phyloP scores from a whole-genome alignment of 2,888 invertebrate genomes.

The Agrilus biguttatus region DNA sequence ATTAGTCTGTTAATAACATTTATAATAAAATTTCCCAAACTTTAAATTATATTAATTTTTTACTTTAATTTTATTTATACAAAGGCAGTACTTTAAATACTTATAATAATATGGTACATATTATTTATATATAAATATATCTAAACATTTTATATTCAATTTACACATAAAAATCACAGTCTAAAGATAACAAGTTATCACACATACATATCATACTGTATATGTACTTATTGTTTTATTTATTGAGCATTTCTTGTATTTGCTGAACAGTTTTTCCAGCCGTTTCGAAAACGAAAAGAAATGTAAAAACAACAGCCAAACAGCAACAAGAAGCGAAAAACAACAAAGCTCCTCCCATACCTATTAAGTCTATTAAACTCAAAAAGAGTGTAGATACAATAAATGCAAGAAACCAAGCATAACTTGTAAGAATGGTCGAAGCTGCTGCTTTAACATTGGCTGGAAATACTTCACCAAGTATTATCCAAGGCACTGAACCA shows the following conservation, averaged over 20 bases:
- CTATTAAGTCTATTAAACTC: constrained; percentile 38
- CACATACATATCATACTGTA: neutral
- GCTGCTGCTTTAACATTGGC: constrained; percentile 60
- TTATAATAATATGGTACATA: too few species aligned
- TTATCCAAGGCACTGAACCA: constrained; percentile 65
- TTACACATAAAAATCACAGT: too few species aligned
- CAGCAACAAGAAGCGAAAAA: constrained; percentile 47
- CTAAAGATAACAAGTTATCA: too few species aligned
- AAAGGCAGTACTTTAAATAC: too few species aligned
- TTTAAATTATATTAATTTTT: too few species aligned
- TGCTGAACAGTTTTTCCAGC: constrained; percentile 9
- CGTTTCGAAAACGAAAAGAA: constrained; percentile 9
- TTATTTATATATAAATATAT: too few species aligned
- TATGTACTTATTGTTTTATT: too few species aligned
- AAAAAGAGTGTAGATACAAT: constrained; percentile 56
- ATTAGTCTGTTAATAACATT: too few species aligned
- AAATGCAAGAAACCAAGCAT: constrained; percentile 61
- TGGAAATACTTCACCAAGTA: constrained; percentile 68
- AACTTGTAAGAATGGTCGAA: constrained; percentile 56
- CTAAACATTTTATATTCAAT: too few species aligned
- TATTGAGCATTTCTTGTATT: constrained; percentile 7
- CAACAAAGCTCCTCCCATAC: constrained; percentile 54
- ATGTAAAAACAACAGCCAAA: constrained; percentile 51
- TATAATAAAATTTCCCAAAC: too few species aligned
- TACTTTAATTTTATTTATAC: too few species aligned